Conservation (phyloP, 2,797 vertebrate genomes). For the Eptatretus atami region DNA sequence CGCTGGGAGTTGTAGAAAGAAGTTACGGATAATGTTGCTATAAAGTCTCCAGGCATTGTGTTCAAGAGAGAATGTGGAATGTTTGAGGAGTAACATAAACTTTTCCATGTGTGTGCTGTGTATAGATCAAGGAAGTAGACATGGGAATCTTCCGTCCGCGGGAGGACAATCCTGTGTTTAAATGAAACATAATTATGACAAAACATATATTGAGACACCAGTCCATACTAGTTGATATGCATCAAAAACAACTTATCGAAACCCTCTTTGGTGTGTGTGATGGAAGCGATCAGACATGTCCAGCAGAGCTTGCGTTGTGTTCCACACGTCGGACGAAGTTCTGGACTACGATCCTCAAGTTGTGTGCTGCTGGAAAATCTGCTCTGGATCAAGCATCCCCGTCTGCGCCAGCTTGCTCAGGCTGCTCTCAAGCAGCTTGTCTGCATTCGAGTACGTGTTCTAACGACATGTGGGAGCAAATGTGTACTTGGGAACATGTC, state of each 20-base stretch:
- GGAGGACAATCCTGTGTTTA: constrained; percentile 1
- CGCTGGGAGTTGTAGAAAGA: no score
- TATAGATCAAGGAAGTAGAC: not conserved
- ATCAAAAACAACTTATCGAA: constrained; percentile 10
- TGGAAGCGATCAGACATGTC: constrained; percentile 99
- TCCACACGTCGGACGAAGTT: constrained; percentile 82
- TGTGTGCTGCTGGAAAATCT: constrained; percentile 91
- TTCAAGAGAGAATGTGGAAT: no score
- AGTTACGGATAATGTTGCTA: no score
- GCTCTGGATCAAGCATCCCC: constrained; percentile 84
- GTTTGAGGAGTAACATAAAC: not conserved
- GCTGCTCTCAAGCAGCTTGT: constrained; percentile 82
- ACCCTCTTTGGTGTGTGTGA: constrained; percentile 94
- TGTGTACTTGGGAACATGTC: no score
- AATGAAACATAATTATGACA: constrained; percentile 6
- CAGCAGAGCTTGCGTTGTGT: constrained; percentile 66
- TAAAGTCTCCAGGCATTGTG: no score
- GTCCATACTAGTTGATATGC: no score
- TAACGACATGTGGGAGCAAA: not conserved
- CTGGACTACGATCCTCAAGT: constrained; percentile 81
- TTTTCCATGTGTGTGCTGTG: not conserved
- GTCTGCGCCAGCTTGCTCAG: constrained; percentile 85
- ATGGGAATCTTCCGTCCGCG: not conserved
- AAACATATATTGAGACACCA: not conserved
- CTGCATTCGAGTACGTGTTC: constrained; percentile 96